phyloP scores from a whole-genome alignment of 2,888 invertebrate species.

The Lasioglossum zephyrum region DNA sequence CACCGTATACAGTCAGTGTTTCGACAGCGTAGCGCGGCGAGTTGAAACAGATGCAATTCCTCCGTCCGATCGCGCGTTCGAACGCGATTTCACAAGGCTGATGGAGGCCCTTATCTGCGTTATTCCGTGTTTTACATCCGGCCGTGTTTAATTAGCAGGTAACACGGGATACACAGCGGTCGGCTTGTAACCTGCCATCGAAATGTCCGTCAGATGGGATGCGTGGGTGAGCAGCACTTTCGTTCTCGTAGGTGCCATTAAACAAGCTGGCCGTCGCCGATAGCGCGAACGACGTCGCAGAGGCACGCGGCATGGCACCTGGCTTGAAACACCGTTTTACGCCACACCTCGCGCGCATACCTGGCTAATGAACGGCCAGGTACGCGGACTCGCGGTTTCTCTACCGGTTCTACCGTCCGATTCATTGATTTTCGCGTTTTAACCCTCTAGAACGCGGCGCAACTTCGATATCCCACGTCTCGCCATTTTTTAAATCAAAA shows the following conservation, averaged over 20 bases:
- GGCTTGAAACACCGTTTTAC: conserved; percentile 38
- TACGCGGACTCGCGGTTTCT: conserved; percentile 17
- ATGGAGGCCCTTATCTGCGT: conserved; percentile 33
- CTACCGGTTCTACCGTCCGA: conserved; percentile 16
- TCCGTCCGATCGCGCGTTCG: neutral
- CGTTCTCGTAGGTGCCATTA: conserved; percentile 58
- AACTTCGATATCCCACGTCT: neutral
- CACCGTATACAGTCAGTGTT: neutral
- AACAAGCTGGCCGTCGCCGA: conserved; percentile 30
- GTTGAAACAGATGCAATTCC: neutral
- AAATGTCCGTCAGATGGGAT: conserved; percentile 36
- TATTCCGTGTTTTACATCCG: conserved; percentile 51
- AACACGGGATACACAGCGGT: conserved; percentile 31
- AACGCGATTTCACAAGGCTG: conserved; percentile 29
- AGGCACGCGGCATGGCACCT: conserved; percentile 29
- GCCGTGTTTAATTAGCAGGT: conserved; percentile 43
- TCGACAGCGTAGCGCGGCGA: neutral
- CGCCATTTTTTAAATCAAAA: neutral
- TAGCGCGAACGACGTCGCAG: conserved; percentile 15
- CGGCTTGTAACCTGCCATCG: conserved; percentile 48
- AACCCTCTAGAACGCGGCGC: no score
- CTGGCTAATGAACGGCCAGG: conserved; percentile 55
- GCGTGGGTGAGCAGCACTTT: conserved; percentile 61
- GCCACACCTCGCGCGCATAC: conserved; percentile 58
- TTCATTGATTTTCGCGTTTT: conserved; percentile 31